Conservation (phyloP, 2,113 vertebrate genomes). For the Macheiramphus alcinus region DNA sequence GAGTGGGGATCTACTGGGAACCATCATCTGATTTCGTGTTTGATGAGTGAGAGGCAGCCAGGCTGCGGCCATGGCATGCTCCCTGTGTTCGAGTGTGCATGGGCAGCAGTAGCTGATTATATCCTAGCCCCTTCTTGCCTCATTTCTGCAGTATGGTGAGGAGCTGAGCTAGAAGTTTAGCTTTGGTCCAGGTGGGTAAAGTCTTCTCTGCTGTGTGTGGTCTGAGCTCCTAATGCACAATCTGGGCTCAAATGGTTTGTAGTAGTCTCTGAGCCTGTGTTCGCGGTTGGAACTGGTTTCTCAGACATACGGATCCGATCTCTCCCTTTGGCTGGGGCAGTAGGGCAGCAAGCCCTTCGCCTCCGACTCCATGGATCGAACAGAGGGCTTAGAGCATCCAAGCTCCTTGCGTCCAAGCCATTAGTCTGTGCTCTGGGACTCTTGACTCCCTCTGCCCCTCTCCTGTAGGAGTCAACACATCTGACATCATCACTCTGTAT, state of each 20-base stretch:
- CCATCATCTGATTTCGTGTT: not conserved
- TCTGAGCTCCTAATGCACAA: not conserved
- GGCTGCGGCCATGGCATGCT: fast-evolving
- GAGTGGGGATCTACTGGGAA: not conserved
- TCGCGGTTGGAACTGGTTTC: not conserved
- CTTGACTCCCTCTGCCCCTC: not conserved
- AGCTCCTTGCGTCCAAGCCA: not conserved
- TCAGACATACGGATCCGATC: not conserved
- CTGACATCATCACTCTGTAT: conserved; percentile 95
- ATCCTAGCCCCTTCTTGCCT: not conserved
- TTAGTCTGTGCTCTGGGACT: not conserved
- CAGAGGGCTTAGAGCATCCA: not conserved
- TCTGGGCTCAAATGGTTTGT: not conserved
- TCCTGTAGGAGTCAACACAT: conserved; percentile 88
- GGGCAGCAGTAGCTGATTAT: not conserved
- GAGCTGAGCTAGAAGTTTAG: not conserved
- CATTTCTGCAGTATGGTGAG: not conserved
- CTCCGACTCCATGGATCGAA: fast-evolving
- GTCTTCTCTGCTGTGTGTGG: not conserved
- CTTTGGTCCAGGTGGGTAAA: not conserved
- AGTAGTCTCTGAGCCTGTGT: not conserved
- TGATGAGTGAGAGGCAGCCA: not conserved
- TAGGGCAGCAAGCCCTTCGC: not conserved
- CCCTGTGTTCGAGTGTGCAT: fast-evolving
- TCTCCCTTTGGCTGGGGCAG: not conserved